Evolutionary conservation across 2,113 vertebrate species (phyloP), one percentile per base, ranked within the genome.

Genomic region (Ctenodactylus gundi): DNA sequence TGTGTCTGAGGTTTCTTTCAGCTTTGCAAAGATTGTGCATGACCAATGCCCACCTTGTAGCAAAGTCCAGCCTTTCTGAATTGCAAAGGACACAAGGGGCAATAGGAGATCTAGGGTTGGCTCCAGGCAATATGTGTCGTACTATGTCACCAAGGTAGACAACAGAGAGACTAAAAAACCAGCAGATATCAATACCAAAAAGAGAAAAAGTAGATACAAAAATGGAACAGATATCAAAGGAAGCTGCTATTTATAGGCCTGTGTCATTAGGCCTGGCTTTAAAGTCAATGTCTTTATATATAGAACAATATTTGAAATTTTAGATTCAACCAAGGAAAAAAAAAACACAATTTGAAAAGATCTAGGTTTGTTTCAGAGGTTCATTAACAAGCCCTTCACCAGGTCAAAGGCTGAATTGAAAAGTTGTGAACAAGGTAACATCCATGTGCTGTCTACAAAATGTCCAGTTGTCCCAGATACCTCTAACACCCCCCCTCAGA

Each of bases 271-370:
- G n/a, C n/a, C n/a, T n/a, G n/a, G n/a, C n/a, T n/a, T n/a, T n/a
- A n/a, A n/a, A n/a, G n/a, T n/a, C 78, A 55, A 49, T 13, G 46
- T 36, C 29, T 15, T n/a, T 21, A 31, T 11, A 34, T 21, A 20
- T 17, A 78, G 41, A 41, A 68, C 6, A 57, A 36, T 82, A 87
- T 57, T 91, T 67, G 53, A 53, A 41, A 90, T 25, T 75, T 92
- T 92, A 94, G 39, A 85, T 67, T 31, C 41, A 88, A 62, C 4
- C 53, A 86, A 76, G n/a, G 91, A 84, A 90, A 27, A 31, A 93
- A 84, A 90, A 27, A 31, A 55, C 57, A n/a, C 60, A n/a, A 31
- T 78, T 92, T 85, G 75, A 83, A 23, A 87, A 76, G 34, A 60
- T 15, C 29, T 72, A 64, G n/a, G 17, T 67, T 31, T 84, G 25